Conservation (phyloP, 2,888 invertebrate species). For the Rotaria sp. region DNA sequence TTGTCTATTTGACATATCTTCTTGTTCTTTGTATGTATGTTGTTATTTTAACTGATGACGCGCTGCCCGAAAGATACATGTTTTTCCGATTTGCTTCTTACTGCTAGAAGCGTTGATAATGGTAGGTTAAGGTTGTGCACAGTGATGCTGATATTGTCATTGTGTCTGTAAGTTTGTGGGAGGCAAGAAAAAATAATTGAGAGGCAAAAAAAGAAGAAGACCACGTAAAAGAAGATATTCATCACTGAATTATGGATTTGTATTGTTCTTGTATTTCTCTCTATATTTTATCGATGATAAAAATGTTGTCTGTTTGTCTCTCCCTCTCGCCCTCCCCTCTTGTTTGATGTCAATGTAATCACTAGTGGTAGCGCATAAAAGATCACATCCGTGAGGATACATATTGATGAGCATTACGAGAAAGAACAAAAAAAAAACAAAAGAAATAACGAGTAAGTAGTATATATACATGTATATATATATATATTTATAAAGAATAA, state of each 20-base stretch:
- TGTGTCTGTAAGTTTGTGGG: background rate
- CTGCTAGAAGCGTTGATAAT: conserved; percentile 1
- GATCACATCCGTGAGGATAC: conserved; percentile 15
- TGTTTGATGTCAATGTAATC: background rate
- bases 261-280: background rate
- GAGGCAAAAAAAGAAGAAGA: background rate
- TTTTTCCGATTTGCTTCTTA: background rate
- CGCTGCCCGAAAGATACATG: conserved; percentile 9
- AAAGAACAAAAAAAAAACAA: background rate
- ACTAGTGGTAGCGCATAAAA: background rate
- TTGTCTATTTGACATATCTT: conserved; percentile 9
- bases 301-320: background rate
- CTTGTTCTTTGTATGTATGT: background rate
- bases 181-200: background rate
- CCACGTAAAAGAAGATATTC: background rate
- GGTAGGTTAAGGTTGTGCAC: conserved; percentile 9
- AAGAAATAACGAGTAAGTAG: background rate
- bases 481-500: background rate
- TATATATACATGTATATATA: background rate
- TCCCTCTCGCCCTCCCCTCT: background rate
- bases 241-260: conserved; percentile 1
- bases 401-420: background rate
- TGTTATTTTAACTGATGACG: conserved; percentile 12
- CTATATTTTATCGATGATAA: background rate
- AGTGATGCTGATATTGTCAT: background rate